Percentiles rank a stretch among this genome's conserved stretches.
phyloP scores from a whole-genome alignment of 2,888 invertebrate species.

The Mactromeris polynyma region DNA sequence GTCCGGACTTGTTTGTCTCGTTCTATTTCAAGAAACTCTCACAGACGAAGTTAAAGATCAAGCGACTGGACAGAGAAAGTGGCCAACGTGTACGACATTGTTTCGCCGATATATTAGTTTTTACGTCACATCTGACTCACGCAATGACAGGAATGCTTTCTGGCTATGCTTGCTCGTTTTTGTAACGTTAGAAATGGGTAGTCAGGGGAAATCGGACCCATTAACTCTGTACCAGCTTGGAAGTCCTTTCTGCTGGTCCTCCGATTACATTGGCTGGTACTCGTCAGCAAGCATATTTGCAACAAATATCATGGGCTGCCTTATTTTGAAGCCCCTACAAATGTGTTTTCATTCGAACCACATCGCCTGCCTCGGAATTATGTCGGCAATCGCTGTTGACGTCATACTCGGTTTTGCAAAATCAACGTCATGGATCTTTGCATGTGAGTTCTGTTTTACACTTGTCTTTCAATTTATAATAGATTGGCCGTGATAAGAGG shows the following conservation, averaged over 20 bases:
- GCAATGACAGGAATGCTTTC: slow-evolving; percentile 8
- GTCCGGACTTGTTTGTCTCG: background rate
- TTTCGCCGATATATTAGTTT: slow-evolving; percentile 22
- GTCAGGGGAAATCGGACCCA: slow-evolving; percentile 17
- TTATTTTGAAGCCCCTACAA: slow-evolving; percentile 30
- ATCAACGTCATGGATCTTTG: slow-evolving; percentile 22
- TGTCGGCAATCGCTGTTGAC: slow-evolving; percentile 16
- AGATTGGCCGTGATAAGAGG: background rate
- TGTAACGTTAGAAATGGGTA: background rate
- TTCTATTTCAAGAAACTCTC: slow-evolving; percentile 31
- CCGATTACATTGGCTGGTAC: slow-evolving; percentile 37
- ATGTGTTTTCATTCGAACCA: slow-evolving; percentile 22
- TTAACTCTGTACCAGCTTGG: slow-evolving; percentile 41
- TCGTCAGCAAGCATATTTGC: background rate
- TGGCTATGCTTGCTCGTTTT: slow-evolving; percentile 34
- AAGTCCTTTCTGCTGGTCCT: slow-evolving; percentile 47
- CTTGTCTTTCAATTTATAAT: background rate
- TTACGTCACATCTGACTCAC: background rate
- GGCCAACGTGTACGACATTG: slow-evolving; percentile 7
- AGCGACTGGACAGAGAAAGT: background rate
- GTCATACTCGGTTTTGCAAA: slow-evolving; percentile 25
- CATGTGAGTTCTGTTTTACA: background rate
- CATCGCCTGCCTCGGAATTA: slow-evolving; percentile 35
- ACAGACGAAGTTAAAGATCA: background rate
- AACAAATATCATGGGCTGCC: slow-evolving; percentile 17